Conservation (phyloP, 2,888 invertebrate species). For the Drosophila cyrtoloma region DNA sequence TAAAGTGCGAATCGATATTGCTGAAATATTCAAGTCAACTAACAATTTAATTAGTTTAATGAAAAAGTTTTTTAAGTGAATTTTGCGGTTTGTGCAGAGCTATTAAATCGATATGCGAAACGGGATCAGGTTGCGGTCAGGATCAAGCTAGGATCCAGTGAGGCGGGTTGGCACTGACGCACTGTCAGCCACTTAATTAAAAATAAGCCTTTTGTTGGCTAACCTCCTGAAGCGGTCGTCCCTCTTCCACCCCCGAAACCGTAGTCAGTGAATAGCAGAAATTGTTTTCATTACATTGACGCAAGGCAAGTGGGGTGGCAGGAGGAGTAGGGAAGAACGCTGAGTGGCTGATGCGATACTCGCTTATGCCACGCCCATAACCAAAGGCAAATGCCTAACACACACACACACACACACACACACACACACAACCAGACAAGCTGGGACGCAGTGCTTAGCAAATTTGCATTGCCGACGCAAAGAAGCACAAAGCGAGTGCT, state of each 20-base stretch:
- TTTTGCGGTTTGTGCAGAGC: conserved; percentile 31
- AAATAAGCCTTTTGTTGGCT: conserved; percentile 57
- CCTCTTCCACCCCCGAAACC: background rate
- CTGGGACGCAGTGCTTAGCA: conserved; percentile 24
- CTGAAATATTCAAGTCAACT: conserved; percentile 27
- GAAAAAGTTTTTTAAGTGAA: conserved; percentile 24
- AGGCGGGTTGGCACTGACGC: conserved; percentile 29
- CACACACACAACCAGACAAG: background rate
- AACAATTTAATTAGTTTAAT: conserved; percentile 31
- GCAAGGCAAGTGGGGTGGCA: conserved; percentile 12
- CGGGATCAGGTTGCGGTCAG: conserved; percentile 10
- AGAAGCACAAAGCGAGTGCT: conserved; percentile 49
- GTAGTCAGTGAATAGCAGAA: conserved; percentile 48
- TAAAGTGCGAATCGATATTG: background rate
- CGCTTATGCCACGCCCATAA: conserved; percentile 25
- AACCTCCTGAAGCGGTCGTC: background rate
- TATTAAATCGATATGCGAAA: conserved; percentile 22
- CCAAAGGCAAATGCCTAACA: conserved; percentile 12
- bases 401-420: conserved; percentile 20
- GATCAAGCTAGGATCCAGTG: background rate
- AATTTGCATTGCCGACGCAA: conserved; percentile 60
- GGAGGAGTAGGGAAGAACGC: background rate
- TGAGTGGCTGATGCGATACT: conserved; percentile 25
- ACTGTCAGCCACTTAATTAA: conserved; percentile 65
- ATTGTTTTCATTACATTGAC: conserved; percentile 55